Evolutionary conservation across 2,113 vertebrate genomes (phyloP).

Genomic region (Pandion haliaetus): DNA sequence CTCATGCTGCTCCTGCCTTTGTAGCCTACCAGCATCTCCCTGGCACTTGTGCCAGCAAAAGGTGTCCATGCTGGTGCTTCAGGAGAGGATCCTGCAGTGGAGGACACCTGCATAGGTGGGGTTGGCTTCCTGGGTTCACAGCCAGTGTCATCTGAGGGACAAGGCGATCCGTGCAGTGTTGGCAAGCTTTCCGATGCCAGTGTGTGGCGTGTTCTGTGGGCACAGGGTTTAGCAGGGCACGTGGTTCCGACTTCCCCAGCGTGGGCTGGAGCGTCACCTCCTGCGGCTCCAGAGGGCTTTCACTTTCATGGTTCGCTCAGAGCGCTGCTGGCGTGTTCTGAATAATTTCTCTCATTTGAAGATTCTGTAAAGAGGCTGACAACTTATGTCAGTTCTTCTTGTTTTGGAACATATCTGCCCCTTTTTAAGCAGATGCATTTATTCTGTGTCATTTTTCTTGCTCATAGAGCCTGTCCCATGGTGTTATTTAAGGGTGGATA

Average conservation of each 20-base stretch:
- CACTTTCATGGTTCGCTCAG: fast-evolving
- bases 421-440: not conserved
- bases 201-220: fast-evolving
- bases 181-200: not conserved
- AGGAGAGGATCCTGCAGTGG: not conserved
- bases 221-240: not conserved
- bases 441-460: not conserved
- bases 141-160: fast-evolving
- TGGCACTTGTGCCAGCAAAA: not conserved
- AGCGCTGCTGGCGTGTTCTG: not conserved
- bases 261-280: not conserved
- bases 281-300: not conserved
- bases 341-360: not conserved
- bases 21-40: not conserved
- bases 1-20: not conserved
- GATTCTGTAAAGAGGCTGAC: not conserved
- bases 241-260: not conserved
- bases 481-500: not conserved
- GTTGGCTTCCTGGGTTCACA: not conserved
- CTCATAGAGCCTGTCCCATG: not conserved
- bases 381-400: not conserved
- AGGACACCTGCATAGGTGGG: not conserved
- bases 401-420: not conserved
- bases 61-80: fast-evolving
- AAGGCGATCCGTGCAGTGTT: fast-evolving